Evolutionary conservation across 2,113 vertebrate genomes (phyloP), one percentile per base, ranked within the genome.

Genomic region (Aldabrachelys gigantea): DNA sequence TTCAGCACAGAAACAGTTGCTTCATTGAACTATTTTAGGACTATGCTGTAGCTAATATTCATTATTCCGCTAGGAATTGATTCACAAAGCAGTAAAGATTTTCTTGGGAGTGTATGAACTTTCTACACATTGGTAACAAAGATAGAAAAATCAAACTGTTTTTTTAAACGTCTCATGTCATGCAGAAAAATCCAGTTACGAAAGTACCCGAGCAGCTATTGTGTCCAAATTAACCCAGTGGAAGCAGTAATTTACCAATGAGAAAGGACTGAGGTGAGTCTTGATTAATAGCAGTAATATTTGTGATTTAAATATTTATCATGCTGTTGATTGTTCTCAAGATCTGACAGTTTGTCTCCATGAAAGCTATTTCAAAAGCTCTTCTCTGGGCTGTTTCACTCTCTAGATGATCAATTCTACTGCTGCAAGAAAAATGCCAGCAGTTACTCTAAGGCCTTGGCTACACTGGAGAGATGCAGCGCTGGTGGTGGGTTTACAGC

Each of bases 41-140:
- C 81, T 96, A 92, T 88, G 57, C 84, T 92, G 62, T 21, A 91
- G 65, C 78, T 96, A 65, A 95, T 95, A 96, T 96, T 89, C 91
- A 91, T 95, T 94, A 95, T 65, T 91, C 80, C 72, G 10, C 87
- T 50, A 93, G 87, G 83, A 94, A 96, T 6, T 82, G 52, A 94
- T 95, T 88, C 78, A 93, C 96, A 97, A 92, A 88, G 38, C 88
- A 86, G 54, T 17, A 95, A 31, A 35, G 41, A 4, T 93, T 90
- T 96, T 96, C 82, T 81, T 88, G 76, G 53, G 21, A 72, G 84
- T 47, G 72, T 72, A 35, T 96, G 90, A 79, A 92, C 75, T 78
- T 95, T 93, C 84, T 50, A 88, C 9, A 10, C 79, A 85, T 84
- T 49, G 81, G 83, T 87, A 84, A 69, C 1, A 2, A 94, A 95